Percentiles rank a stretch among this genome's conserved stretches.
These are phyloP conservation scores for Eristalinus aeneus DNA, from an alignment of 2,888 invertebrate genomes.

Conservation along the genomic window DNA sequence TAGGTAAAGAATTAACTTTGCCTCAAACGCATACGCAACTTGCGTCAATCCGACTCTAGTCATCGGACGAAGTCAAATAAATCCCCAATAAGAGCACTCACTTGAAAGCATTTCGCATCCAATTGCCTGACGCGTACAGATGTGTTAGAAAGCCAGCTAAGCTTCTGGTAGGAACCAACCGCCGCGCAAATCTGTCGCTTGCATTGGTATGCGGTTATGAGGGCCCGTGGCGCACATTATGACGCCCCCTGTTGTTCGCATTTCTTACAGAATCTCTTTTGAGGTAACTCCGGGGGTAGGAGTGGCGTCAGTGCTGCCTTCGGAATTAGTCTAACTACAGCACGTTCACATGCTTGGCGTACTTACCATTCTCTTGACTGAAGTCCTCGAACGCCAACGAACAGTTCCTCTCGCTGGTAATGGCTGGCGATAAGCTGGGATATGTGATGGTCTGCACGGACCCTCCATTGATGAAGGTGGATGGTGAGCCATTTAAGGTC, in stretches of 20 bases:
- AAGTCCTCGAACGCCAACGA: slow-evolving; percentile 77
- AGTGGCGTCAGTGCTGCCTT: not conserved
- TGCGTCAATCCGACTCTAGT: not conserved
- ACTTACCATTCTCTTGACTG: slow-evolving; percentile 71
- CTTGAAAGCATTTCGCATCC: too few species aligned
- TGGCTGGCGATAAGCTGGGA: slow-evolving; percentile 72
- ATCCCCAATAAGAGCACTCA: not conserved
- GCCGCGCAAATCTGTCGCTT: not conserved
- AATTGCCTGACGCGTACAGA: not conserved
- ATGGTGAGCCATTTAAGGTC: slow-evolving; percentile 6
- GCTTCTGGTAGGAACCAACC: not conserved
- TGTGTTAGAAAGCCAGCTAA: not conserved
- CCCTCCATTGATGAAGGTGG: slow-evolving; percentile 14
- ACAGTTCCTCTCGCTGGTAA: slow-evolving; percentile 76
- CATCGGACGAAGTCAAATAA: not conserved
- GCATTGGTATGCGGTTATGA: not conserved
- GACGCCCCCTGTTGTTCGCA: not conserved
- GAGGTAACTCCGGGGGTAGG: not conserved
- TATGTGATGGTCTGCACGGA: slow-evolving; percentile 72
- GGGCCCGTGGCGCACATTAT: not conserved
- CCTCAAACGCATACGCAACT: not conserved
- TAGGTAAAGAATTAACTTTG: not conserved
- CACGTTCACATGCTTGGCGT: not conserved
- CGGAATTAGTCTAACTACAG: not conserved
- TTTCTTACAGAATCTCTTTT: not conserved